These are phyloP conservation scores for Drosophila biarmipes DNA, from an alignment of 1,140 invertebrate genomes.

Conservation along the genomic window DNA sequence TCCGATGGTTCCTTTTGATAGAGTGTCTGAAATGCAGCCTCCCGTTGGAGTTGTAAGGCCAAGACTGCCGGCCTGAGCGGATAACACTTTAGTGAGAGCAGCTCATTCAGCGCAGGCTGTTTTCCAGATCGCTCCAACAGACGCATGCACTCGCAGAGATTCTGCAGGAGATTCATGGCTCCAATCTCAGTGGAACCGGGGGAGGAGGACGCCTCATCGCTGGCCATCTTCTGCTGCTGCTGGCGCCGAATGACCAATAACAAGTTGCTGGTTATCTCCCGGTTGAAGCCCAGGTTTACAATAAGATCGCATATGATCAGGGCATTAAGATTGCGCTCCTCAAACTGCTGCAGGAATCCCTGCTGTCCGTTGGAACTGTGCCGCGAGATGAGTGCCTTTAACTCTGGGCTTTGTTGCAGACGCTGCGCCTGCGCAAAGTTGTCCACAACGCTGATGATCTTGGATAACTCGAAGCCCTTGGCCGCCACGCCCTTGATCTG, in stretches of 20 bases:
- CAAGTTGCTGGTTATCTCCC: constrained; percentile 75
- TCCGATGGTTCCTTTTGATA: constrained; percentile 50
- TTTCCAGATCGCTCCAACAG: constrained; percentile 50
- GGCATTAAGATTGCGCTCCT: constrained; percentile 70
- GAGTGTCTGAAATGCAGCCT: constrained; percentile 51
- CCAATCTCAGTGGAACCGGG: constrained; percentile 51
- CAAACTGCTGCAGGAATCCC: constrained; percentile 67
- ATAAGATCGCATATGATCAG: constrained; percentile 75
- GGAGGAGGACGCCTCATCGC: not conserved
- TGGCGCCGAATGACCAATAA: constrained; percentile 71
- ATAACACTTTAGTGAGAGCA: constrained; percentile 61
- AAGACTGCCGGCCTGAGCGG: constrained; percentile 55
- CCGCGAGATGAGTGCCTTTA: constrained; percentile 52
- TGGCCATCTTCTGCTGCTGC: constrained; percentile 55
- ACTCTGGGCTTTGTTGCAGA: constrained; percentile 58
- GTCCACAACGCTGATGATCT: constrained; percentile 80
- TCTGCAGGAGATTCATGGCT: constrained; percentile 64
- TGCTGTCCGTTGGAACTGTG: constrained; percentile 61
- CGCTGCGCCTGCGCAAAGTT: constrained; percentile 81
- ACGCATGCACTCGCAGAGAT: constrained; percentile 75
- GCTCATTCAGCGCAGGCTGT: constrained; percentile 39
- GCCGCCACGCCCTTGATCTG: constrained; percentile 73
- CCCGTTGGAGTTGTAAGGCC: constrained; percentile 59
- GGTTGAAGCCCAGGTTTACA: constrained; percentile 72
- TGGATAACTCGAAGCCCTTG: constrained; percentile 69